These are phyloP conservation scores for Xyliphius kryptos DNA, from an alignment of 2,113 vertebrate species.

Conservation along the genomic window DNA sequence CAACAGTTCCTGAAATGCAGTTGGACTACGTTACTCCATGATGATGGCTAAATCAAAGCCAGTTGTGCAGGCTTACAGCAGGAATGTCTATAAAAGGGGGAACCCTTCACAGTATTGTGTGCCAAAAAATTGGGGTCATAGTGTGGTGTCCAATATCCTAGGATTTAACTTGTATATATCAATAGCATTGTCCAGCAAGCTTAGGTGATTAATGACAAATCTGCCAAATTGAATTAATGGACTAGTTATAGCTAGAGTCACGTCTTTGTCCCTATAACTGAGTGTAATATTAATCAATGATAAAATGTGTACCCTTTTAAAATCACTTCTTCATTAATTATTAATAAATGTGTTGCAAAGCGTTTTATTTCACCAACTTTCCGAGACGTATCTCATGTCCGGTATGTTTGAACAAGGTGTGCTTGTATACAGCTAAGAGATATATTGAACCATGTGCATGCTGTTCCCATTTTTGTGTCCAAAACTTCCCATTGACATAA, in stretches of 20 bases:
- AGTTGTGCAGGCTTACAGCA: conserved; percentile 12
- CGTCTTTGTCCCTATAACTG: neutral
- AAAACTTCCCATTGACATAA: no score
- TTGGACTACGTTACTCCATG: conserved; percentile 8
- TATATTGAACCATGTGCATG: no score
- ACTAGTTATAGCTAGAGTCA: neutral
- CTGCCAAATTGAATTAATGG: conserved; percentile 13
- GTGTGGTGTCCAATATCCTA: conserved; percentile 22
- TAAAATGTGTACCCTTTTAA: neutral
- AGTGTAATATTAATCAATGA: neutral
- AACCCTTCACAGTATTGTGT: conserved; percentile 3
- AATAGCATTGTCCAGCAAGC: conserved; percentile 23
- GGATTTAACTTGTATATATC: conserved; percentile 11
- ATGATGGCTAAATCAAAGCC: conserved; percentile 22
- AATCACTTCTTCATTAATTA: neutral
- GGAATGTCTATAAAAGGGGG: conserved; percentile 11
- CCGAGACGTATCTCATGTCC: no score
- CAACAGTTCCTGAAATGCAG: conserved; percentile 11
- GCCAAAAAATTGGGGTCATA: neutral
- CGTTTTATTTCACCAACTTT: no score
- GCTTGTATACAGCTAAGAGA: no score
- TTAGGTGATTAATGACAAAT: conserved; percentile 29
- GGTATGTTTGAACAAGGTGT: no score
- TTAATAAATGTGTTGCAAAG: no score
- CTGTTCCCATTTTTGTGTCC: no score